Evolutionary conservation across 2,113 vertebrate species (phyloP), one percentile per base, ranked within the genome.

Genomic region (Prionailurus bengalensis): DNA sequence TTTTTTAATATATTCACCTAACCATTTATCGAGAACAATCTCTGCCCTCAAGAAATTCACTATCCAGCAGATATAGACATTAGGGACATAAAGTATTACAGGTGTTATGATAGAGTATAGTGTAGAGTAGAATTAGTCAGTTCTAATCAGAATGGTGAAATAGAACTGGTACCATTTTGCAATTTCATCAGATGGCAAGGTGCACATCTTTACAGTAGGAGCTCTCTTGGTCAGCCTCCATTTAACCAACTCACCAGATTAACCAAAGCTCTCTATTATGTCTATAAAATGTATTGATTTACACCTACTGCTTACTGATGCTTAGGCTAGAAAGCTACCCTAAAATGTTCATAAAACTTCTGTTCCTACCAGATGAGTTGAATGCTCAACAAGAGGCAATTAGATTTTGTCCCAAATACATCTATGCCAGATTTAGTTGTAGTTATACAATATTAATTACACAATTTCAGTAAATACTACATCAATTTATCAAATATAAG

Each of bases 381-480:
- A 15, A 63, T 61, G 10, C 89, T 86, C 81, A 92, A 15, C 5
- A 80, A 93, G 48, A 89, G 25, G 45, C 25, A 53, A 65, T 4
- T 48, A 31, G 51, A 9, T 63, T 94, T 93, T 48, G 31, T 92
- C 83, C 82, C 39, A 89, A 93, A 36, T 70, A 86, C 13, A 14
- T 55, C 51, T 61, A 74, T 65, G 29, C 21, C 71, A 33, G 29
- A 80, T 93, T 94, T 65, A n/a, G 51, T 65, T 88, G 66, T 66
- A 88, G 51, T 58, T 74, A 39, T 17, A 88, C 42, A 81, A 68
- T 51, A 86, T 42, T 65, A 96, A 96, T 71, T 85, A 88, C 1
- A 71, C n/a, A 89, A 85, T 61, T 90, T 80, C 66, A 95, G 7
- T 93, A 93, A 93, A 66, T 78, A 82, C 82, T 27, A 27, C 15